Evolutionary conservation across 2,113 vertebrate species (phyloP), one percentile per base, ranked within the genome.

Genomic region (Pluvianellus socialis): DNA sequence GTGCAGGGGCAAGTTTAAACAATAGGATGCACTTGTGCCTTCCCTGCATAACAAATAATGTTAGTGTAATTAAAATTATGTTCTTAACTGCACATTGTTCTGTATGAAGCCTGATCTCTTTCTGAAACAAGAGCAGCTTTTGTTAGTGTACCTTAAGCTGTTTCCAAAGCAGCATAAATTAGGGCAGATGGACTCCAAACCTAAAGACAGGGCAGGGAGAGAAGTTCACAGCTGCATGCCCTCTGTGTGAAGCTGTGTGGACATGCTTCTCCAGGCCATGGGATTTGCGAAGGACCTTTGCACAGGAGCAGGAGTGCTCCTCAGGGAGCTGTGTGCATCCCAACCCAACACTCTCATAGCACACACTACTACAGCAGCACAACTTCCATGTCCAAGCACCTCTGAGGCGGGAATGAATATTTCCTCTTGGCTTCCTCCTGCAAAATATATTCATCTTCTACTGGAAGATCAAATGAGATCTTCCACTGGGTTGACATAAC

Each of bases 321-420:
- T 40, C 16, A 7, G 22, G 19, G 12, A 59, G 15, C 33, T 59
- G 1, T 45, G 5, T 9, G 10, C 14, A 63, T 21, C 38, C 14
- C 23, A 30, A 10, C 8, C 14, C 30, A 61, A 12, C 13, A 35
- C 24, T 47, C 40, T 40, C 4, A 28, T 7, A 50, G 9, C 0
- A 2, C 32, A 23, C 21, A 12, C 9, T 50, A 3, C 14, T 55
- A 2, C 9, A 56, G 10, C 0, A 0, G 10, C 38, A 59, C 19
- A 38, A 8, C 14, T 58, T 94, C 17, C 17, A 9, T 26, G 4
- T 12, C 15, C n/a, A 68, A 30, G 15, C 9, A 38, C 2, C 4
- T 68, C 22, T 45, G 30, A 73, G 67, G 11, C 9, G 80, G 65
- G 21, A 82, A 62, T 35, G 24, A 76, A 9, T 4, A 15, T 73